Evolutionary conservation across 1,140 invertebrate species (phyloP).

Genomic region (Nebria ingens): DNA sequence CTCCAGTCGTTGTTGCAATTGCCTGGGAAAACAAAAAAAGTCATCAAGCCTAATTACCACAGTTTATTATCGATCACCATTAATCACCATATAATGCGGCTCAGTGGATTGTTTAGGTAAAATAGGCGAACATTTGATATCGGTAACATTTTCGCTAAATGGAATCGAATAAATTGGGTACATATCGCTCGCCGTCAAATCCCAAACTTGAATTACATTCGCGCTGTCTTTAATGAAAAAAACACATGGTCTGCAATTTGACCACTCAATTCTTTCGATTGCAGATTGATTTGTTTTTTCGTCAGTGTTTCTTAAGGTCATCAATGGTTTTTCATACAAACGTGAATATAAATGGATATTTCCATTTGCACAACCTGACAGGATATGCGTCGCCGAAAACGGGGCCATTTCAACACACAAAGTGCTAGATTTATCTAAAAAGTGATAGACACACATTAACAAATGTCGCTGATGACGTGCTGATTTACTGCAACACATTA

Average conservation of each 20-base stretch:
- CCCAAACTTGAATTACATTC: conserved; percentile 29
- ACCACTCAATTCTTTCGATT: conserved; percentile 28
- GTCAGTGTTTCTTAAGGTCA: conserved; percentile 24
- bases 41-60: neutral
- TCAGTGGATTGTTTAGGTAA: conserved; percentile 14
- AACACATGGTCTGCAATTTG: conserved; percentile 27
- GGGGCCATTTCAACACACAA: conserved; percentile 26
- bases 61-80: too few species aligned
- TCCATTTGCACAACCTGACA: conserved; percentile 27
- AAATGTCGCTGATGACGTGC: too few species aligned
- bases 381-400: conserved; percentile 26
- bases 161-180: conserved; percentile 25
- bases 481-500: too few species aligned
- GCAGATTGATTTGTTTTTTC: conserved; percentile 14
- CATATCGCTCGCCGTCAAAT: conserved; percentile 29
- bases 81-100: conserved; percentile 28
- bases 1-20: conserved; percentile 21
- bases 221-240: conserved; percentile 27
- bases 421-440: conserved; percentile 16
- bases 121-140: conserved; percentile 23
- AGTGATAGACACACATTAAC: conserved; percentile 3
- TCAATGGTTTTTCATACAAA: conserved; percentile 23
- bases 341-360: conserved; percentile 25
- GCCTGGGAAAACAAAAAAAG: conserved; percentile 19
- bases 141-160: conserved; percentile 25